Base-by-base conservation (phyloP, 2,113 vertebrate genomes). In the Strix aluco region DNA sequence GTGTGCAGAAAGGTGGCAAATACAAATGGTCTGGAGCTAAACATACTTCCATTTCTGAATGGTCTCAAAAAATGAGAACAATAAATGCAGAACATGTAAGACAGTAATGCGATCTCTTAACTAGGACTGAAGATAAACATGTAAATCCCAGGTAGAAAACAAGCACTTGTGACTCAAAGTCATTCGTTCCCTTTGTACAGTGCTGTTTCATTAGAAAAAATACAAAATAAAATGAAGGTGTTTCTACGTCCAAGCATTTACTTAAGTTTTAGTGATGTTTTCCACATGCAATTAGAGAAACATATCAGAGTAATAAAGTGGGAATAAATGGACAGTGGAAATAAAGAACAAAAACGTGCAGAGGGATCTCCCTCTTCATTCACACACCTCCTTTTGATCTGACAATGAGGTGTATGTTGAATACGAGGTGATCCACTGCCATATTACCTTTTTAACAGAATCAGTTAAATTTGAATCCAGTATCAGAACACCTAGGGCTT, bases 41-140 rank as follows among this genome's bases (percentile, higher is more conserved):
- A 77, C 0, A 0, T 13, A 44, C 21, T 49, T 69, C 15, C 32
- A 13, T 11, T 90, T 49, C 22, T 10, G 4, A 73, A 58, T 4
- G 10, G 18, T 52, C 42, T 77, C 42, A 65, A 29, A 77, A 70
- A 47, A 21, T 1, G 2, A 55, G 26, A 67, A 40, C 0, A 1
- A 25, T 10, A 86, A 86, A 40, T 22, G 36, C 42, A 86, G 29
- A 19, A 82, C 13, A 20, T 8, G 16, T n/a, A 46, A 66, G 62
- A 52, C 13, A 78, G n/a, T 32, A 65, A 70, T 13, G 22, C 1
- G 1, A 36, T 30, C 47, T 66, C 70, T 81, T 36, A 86, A 42
- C n/a, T 15, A 57, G 34, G 13, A 11, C 5, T 66, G 36, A 78
- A 88, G 51, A 59, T 40, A 54, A 84, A 59, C 23, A 9, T 7